These are phyloP conservation scores for Ptychadena robeensis DNA, from an alignment of 2,797 vertebrate species.

Conservation along the genomic window DNA sequence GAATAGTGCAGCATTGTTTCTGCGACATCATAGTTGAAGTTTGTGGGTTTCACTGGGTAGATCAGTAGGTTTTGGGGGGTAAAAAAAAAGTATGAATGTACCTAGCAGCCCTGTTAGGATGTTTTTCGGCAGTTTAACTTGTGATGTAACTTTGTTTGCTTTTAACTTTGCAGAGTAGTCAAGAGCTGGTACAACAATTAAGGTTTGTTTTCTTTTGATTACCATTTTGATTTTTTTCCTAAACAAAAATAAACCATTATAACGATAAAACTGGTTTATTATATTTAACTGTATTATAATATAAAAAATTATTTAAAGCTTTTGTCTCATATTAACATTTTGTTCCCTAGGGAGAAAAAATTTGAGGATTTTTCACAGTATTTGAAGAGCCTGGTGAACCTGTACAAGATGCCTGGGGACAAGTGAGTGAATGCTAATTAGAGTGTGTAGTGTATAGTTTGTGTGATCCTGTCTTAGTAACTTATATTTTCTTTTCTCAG, in stretches of 20 bases:
- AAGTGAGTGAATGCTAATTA: slow-evolving; percentile 79
- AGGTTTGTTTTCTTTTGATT: slow-evolving; percentile 76
- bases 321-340: neutral
- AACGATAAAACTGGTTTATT: no score
- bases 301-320: neutral
- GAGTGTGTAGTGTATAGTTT: neutral
- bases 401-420: slow-evolving; percentile 96
- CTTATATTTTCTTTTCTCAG: slow-evolving; percentile 70
- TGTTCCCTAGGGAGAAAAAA: slow-evolving; percentile 87
- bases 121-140: no score
- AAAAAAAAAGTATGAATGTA: no score
- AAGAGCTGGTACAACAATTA: slow-evolving; percentile 92
- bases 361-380: slow-evolving; percentile 99
- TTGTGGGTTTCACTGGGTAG: no score
- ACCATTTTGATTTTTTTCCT: neutral
- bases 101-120: no score
- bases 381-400: slow-evolving; percentile 92
- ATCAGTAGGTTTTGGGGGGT: no score
- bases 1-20: no score
- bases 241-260: no score
- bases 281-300: no score
- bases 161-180: slow-evolving; percentile 85
- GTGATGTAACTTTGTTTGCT: neutral
- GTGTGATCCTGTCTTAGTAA: neutral
- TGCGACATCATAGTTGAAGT: no score